phyloP scores from a whole-genome alignment of 2,888 invertebrate genomes.

The Julus scanicus region DNA sequence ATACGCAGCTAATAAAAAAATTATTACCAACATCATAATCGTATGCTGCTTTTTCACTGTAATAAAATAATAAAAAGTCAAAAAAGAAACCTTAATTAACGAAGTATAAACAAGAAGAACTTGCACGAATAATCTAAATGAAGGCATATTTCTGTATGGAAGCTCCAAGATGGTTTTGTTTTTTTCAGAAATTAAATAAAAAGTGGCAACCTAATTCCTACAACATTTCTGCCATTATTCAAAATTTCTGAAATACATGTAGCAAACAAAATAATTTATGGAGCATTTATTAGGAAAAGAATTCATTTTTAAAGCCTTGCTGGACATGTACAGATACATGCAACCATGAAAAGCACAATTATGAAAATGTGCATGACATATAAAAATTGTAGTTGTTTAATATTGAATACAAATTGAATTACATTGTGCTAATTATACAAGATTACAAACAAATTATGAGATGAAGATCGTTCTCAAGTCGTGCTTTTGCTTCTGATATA shows the following conservation, averaged over 20 bases:
- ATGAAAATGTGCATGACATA: no score
- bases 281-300: not conserved
- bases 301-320: no score
- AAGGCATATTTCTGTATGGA: not conserved
- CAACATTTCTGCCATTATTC: not conserved
- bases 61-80: not conserved
- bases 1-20: not conserved
- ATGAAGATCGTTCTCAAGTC: no score
- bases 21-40: conserved; percentile 23
- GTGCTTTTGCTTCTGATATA: no score
- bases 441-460: no score
- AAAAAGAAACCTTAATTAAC: not conserved
- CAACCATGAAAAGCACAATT: no score
- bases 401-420: no score
- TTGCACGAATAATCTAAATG: not conserved
- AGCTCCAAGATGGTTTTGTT: not conserved
- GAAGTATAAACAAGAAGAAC: not conserved
- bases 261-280: not conserved
- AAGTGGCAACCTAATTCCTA: not conserved
- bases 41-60: not conserved
- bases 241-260: not conserved
- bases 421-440: no score
- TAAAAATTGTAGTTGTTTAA: no score
- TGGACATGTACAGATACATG: no score
- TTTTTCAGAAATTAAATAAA: not conserved